Conservation (phyloP, 2,113 vertebrate species). For the Dromaius novaehollandiae region DNA sequence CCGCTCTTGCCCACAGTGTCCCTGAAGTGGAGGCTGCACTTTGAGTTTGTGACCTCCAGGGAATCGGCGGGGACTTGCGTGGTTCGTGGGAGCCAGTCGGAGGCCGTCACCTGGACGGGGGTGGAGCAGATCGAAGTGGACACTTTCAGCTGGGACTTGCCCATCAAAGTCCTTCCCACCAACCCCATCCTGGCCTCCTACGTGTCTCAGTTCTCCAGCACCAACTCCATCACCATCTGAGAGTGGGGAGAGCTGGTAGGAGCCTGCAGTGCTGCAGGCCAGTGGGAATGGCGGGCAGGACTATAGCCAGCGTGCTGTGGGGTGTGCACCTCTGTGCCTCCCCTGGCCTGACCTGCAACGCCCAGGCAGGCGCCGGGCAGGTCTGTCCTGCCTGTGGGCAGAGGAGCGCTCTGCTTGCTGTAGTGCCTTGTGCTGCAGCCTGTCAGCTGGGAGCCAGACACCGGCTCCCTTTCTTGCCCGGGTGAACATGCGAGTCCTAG, state of each 20-base stretch:
- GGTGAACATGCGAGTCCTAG: not conserved
- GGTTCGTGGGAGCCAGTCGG: conserved; percentile 85
- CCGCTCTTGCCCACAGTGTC: conserved; percentile 32
- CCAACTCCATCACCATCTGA: conserved; percentile 93
- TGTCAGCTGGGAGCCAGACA: not conserved
- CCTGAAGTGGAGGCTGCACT: conserved; percentile 77
- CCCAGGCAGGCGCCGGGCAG: rapidly evolving
- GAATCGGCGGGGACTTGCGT: conserved; percentile 82
- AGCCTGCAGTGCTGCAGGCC: not conserved
- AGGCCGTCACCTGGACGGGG: conserved; percentile 89
- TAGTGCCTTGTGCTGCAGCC: not conserved
- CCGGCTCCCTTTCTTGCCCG: not conserved
- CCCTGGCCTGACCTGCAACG: not conserved
- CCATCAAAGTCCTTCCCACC: conserved; percentile 95
- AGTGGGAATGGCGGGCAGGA: not conserved
- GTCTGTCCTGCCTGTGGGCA: rapidly evolving
- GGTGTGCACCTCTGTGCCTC: rapidly evolving
- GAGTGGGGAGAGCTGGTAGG: not conserved
- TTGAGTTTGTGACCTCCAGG: conserved; percentile 93
- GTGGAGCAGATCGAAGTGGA: conserved; percentile 92
- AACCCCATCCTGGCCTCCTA: conserved; percentile 93
- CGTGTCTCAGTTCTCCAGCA: conserved; percentile 88
- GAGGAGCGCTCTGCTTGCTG: not conserved
- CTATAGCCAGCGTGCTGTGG: not conserved
- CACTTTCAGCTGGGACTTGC: conserved; percentile 98